Conservation (phyloP, 2,888 invertebrate genomes). For the Ennomos erosarius region DNA sequence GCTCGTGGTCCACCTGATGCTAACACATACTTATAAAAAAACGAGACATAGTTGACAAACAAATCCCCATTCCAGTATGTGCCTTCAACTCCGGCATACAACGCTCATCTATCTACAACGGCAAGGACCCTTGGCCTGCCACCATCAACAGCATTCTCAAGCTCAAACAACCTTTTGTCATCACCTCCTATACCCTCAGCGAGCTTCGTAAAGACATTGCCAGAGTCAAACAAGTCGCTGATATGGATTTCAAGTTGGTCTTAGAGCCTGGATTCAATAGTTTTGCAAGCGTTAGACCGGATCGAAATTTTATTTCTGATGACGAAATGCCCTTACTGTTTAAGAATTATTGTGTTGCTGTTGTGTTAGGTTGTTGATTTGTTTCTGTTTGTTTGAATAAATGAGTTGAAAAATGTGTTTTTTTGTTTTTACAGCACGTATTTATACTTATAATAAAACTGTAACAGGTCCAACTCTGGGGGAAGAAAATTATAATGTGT, state of each 20-base stretch:
- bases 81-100: conserved; percentile 90
- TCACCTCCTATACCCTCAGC: conserved; percentile 88
- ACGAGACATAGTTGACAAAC: too few relatives aligned
- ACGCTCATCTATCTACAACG: conserved; percentile 86
- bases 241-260: conserved; percentile 76
- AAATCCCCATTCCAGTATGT: conserved; percentile 80
- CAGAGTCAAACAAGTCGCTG: conserved; percentile 81
- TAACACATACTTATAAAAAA: too few relatives aligned
- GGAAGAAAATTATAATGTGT: too few relatives aligned
- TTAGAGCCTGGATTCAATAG: conserved; percentile 86
- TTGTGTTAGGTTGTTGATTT: conserved; percentile 70
- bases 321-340: conserved; percentile 89
- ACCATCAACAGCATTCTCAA: conserved; percentile 85
- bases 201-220: conserved; percentile 87
- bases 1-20: too few relatives aligned
- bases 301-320: conserved; percentile 90
- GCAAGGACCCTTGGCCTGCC: conserved; percentile 88
- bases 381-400: conserved; percentile 36
- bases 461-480: too few relatives aligned
- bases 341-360: conserved; percentile 88
- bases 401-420: conserved; percentile 13
- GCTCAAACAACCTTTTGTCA: conserved; percentile 84
- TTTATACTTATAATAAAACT: too few relatives aligned
- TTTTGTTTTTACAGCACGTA: conserved; percentile 1
- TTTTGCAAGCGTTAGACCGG: conserved; percentile 88